phyloP scores from a whole-genome alignment of 2,113 vertebrate genomes.

The Ochotona curzoniae region DNA sequence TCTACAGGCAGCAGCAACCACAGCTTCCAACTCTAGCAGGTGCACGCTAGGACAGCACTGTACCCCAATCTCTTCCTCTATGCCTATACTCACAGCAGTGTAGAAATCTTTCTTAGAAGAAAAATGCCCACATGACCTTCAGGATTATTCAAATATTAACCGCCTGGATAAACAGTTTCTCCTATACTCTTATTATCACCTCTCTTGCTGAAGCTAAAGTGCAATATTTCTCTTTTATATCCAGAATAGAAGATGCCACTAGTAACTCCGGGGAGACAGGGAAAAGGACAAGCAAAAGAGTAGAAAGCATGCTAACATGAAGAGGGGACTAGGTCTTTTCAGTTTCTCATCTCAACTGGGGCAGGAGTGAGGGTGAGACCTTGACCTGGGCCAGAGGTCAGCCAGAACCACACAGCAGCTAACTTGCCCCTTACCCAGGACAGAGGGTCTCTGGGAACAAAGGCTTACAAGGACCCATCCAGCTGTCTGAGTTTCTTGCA shows the following conservation, averaged over 20 bases:
- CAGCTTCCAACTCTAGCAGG: neutral
- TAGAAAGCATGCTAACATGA: neutral
- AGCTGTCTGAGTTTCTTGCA: neutral
- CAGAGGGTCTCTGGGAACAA: neutral
- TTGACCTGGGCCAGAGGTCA: neutral
- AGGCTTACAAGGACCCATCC: neutral
- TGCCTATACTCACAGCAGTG: neutral
- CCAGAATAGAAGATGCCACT: slow-evolving; percentile 5
- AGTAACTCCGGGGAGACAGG: slow-evolving; percentile 43
- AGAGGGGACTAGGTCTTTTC: neutral
- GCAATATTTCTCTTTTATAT: slow-evolving; percentile 66
- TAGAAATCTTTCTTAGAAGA: neutral
- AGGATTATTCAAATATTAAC: slow-evolving; percentile 66
- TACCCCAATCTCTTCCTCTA: neutral
- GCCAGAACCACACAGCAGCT: neutral
- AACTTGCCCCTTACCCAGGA: neutral
- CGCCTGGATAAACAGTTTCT: slow-evolving; percentile 65
- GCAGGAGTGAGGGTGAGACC: neutral
- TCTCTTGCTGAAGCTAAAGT: slow-evolving; percentile 46
- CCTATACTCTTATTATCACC: slow-evolving; percentile 64
- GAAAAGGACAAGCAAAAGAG: neutral
- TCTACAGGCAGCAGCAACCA: neutral
- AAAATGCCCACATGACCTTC: slow-evolving; percentile 53
- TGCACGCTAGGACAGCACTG: neutral
- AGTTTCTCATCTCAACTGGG: neutral